A percentile compares a stretch with the other conserved stretches of the same genome.
Evolutionary conservation across 2,113 vertebrate species (phyloP).

Genomic region (Sylvilagus bachmani): DNA sequence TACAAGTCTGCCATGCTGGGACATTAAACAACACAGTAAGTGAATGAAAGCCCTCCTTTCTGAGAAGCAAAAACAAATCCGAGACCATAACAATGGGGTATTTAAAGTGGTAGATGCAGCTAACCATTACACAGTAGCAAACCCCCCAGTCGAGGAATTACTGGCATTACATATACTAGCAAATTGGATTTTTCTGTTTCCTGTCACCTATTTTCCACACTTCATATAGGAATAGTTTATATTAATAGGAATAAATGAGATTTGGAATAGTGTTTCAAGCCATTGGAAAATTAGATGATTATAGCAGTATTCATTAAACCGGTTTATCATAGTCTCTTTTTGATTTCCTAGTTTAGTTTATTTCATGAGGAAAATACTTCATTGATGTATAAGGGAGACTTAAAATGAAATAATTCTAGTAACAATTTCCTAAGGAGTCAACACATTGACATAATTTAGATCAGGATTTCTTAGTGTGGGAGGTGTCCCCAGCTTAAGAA

Average conservation of each 20-base stretch:
- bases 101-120: conserved; percentile 26
- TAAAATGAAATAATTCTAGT: conserved; percentile 25
- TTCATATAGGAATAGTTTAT: conserved; percentile 19
- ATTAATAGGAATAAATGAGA: conserved; percentile 2
- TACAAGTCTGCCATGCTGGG: background rate
- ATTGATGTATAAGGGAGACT: background rate
- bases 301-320: background rate
- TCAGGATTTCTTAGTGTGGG: conserved; percentile 14
- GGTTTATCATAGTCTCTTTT: background rate
- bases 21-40: conserved; percentile 28
- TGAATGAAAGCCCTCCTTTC: background rate
- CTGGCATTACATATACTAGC: background rate
- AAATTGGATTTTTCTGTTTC: conserved; percentile 2
- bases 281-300: conserved; percentile 49
- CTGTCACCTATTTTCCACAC: background rate
- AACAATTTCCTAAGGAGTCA: conserved; percentile 13
- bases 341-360: conserved; percentile 8
- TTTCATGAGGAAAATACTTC: conserved; percentile 51
- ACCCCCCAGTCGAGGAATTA: background rate
- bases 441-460: conserved; percentile 11
- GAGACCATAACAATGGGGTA: background rate
- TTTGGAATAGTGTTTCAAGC: conserved; percentile 24
- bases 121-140: background rate
- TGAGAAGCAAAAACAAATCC: conserved; percentile 10
- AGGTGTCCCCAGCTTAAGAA: background rate